These are phyloP conservation scores for Artibeus jamaicensis DNA, from an alignment of 2,797 vertebrate species.

Conservation along the genomic window DNA sequence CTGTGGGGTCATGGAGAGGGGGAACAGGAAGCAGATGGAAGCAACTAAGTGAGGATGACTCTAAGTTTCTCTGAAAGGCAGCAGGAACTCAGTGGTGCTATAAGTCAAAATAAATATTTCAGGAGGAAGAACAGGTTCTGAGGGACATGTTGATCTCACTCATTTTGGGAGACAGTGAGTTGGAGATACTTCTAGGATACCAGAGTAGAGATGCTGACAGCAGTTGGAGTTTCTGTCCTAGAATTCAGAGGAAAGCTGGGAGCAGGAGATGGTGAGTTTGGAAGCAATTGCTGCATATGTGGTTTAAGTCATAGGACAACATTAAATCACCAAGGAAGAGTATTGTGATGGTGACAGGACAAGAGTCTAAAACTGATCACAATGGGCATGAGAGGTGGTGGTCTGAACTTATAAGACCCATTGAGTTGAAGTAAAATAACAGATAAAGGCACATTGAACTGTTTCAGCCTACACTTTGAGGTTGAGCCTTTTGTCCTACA, in stretches of 20 bases:
- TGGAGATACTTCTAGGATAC: not conserved
- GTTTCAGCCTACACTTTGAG: not conserved
- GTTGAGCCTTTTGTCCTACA: not conserved
- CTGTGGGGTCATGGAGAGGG: fast-evolving
- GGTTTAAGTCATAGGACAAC: not conserved
- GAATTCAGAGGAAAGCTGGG: not conserved
- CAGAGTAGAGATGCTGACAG: not conserved
- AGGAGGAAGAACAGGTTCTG: not conserved
- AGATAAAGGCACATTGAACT: not conserved
- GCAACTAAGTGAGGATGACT: no score
- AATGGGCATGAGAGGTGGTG: not conserved
- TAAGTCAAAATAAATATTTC: not conserved
- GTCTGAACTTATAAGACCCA: not conserved
- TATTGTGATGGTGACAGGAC: not conserved
- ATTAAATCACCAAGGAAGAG: not conserved
- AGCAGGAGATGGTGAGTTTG: not conserved
- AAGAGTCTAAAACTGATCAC: not conserved
- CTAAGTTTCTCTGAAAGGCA: not conserved
- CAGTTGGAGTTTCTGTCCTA: not conserved
- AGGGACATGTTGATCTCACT: not conserved
- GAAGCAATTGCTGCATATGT: not conserved
- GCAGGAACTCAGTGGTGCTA: not conserved
- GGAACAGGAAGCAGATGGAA: not conserved
- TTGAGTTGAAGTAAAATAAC: not conserved
- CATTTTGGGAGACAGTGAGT: not conserved